phyloP scores from a whole-genome alignment of 2,113 vertebrate species.

The Isichthys henryi region DNA sequence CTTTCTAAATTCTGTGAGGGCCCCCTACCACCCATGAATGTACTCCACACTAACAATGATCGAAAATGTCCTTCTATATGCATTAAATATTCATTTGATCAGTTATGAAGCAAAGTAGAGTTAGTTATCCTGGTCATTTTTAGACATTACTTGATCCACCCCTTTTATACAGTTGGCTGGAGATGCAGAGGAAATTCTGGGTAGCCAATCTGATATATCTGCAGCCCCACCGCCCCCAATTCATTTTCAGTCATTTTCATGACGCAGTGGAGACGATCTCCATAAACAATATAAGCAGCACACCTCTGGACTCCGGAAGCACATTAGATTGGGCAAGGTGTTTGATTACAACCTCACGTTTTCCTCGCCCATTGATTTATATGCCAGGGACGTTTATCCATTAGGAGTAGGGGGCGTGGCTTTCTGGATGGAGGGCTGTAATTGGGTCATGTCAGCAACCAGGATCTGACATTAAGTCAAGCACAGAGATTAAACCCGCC shows the following conservation, averaged over 20 bases:
- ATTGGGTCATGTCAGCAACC: background rate
- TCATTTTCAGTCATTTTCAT: background rate
- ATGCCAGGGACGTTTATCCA: background rate
- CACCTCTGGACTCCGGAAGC: background rate
- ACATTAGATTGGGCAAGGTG: background rate
- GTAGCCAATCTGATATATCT: background rate
- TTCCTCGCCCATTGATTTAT: slow-evolving; percentile 1
- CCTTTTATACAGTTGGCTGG: background rate
- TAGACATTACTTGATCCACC: background rate
- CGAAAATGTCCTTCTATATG: background rate
- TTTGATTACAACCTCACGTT: background rate
- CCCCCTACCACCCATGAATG: background rate
- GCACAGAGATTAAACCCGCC: too few species aligned
- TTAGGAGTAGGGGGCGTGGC: background rate
- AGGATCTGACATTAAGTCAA: background rate
- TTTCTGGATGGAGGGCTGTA: slow-evolving; percentile 26
- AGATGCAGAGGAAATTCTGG: background rate
- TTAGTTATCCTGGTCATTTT: background rate
- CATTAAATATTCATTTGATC: background rate
- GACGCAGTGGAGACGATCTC: background rate
- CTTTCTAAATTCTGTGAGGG: background rate
- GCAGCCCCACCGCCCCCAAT: background rate
- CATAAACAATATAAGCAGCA: background rate
- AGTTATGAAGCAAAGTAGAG: background rate
- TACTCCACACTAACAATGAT: background rate